Evolutionary conservation across 2,797 vertebrate species (phyloP), one percentile per base, ranked within the genome.

Genomic region (Sebastiscus tertius): DNA sequence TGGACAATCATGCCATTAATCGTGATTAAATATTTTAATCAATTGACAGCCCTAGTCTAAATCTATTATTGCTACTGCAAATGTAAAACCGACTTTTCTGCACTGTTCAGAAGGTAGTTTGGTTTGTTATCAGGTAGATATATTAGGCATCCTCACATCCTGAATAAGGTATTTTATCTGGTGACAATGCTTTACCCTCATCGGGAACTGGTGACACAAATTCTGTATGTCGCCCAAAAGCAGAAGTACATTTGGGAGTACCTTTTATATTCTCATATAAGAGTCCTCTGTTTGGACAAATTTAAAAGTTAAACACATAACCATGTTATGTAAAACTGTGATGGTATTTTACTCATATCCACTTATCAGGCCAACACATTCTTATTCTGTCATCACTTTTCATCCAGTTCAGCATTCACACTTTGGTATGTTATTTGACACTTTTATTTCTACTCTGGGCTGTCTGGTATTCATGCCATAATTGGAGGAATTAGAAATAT

Each of bases 401-500:
- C n/a, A 18, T 66, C 39, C 42, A 60, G 10, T 49, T 36, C 61
- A 56, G n/a, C 56, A 34, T 56, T 33, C 49, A 75, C n/a, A 59
- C 59, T 62, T 56, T 82, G 24, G 13, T 77, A 55, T 80, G 31
- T 74, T 77, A 70, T 77, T 81, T 66, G n/a, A 76, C 72, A 67
- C 27, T 54, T 74, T 82, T 72, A 65, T 78, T 87, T 72, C 54
- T 52, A 29, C 22, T 20, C 64, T 46, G 27, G 62, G 42, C 67
- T 58, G 55, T 82, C 73, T 75, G 29, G 16, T 77, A 82, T 84
- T 87, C 87, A 60, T 77, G 49, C 67, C 56, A 27, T 91, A 90
- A 92, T 89, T 92, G 85, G 81, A 76, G 65, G 69, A 88, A 87
- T 92, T 89, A 89, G 80, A 89, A 92, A 87, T 86, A 81, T 84